phyloP scores from a whole-genome alignment of 2,113 vertebrate genomes.

The Saiga tatarica region DNA sequence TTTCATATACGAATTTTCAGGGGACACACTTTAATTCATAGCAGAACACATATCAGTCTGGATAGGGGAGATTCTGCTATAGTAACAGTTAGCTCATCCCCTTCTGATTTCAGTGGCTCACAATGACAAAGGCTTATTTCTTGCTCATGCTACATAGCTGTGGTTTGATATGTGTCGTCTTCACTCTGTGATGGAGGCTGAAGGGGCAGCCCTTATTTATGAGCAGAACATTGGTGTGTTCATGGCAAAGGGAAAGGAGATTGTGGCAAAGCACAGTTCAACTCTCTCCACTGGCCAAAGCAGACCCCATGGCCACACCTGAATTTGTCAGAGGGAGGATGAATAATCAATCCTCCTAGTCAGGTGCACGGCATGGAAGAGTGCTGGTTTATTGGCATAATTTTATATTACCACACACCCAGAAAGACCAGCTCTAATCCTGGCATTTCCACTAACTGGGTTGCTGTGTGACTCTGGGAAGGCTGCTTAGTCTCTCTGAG shows the following conservation, averaged over 20 bases:
- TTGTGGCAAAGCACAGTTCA: background rate
- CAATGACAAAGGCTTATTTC: background rate
- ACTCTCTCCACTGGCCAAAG: background rate
- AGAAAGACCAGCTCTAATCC: background rate
- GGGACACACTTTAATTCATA: background rate
- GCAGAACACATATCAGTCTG: background rate
- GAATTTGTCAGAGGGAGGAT: background rate
- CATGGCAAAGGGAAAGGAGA: background rate
- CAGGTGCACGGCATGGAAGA: background rate
- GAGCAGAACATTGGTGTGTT: background rate
- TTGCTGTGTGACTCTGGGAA: background rate
- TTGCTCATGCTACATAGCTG: background rate
- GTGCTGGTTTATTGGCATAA: background rate
- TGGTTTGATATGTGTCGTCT: background rate
- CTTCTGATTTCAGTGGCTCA: background rate
- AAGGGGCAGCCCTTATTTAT: background rate
- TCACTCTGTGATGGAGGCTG: background rate
- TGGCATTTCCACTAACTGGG: background rate
- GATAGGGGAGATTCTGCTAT: background rate
- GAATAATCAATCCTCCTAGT: background rate
- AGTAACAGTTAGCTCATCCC: background rate
- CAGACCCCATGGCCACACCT: background rate
- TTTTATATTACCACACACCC: background rate
- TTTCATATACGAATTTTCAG: background rate
- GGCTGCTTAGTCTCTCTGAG: background rate